Conservation (phyloP, 2,113 vertebrate species). For the Odocoileus hemionus region DNA sequence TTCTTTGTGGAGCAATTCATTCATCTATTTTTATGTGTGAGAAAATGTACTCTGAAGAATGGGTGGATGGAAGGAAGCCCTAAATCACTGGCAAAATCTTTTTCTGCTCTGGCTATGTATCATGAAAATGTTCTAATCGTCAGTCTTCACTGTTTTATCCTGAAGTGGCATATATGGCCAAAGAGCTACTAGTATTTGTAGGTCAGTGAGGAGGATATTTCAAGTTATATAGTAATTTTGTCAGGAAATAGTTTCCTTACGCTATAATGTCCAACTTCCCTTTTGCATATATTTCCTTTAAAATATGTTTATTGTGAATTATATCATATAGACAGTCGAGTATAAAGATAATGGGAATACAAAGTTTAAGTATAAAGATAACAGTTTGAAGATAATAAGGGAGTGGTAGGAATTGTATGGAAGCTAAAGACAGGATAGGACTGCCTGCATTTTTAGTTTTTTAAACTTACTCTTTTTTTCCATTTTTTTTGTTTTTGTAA, state of each 20-base stretch:
- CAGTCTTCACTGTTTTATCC: not conserved
- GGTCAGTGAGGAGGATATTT: not conserved
- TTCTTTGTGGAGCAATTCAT: not conserved
- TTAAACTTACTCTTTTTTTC: not conserved
- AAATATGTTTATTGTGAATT: not conserved
- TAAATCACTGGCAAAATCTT: not conserved
- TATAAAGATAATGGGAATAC: not conserved
- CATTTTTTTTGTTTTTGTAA: slow-evolving; percentile 3
- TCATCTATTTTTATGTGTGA: not conserved
- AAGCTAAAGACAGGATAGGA: not conserved
- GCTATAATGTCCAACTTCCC: not conserved
- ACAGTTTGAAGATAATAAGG: not conserved
- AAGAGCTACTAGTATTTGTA: not conserved
- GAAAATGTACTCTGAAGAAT: not conserved
- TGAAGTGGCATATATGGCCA: not conserved
- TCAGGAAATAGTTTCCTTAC: not conserved
- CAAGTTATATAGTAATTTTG: not conserved
- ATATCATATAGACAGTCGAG: not conserved
- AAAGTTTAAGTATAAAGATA: not conserved
- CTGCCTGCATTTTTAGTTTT: not conserved
- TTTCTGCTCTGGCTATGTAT: not conserved
- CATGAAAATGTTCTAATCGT: not conserved
- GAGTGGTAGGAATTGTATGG: not conserved
- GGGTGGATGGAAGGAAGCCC: not conserved
- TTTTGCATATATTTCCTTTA: not conserved